Evolutionary conservation across 2,797 vertebrate genomes (phyloP), one percentile per base, ranked within the genome.

Genomic region (Miichthys miiuy): DNA sequence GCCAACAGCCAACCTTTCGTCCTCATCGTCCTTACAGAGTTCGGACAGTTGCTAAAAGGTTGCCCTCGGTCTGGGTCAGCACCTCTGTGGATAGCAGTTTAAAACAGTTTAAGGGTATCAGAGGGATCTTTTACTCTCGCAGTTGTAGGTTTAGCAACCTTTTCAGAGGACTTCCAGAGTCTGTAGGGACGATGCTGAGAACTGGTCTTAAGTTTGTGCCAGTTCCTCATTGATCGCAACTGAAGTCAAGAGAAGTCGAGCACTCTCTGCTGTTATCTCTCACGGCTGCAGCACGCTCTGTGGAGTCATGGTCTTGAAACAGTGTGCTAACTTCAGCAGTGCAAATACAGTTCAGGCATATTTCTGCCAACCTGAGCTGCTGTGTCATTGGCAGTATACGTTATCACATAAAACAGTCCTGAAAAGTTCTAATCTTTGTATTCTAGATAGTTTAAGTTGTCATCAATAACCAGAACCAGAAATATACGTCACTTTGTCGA

Each of bases 31-130:
- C 47, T 38, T 41, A 7, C 48, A 11, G 18, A 42, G 64, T 61
- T 25, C 18, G 38, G 34, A 58, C 41, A 52, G 61, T 30, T 52
- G 83, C 79, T 88, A 86, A 86, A 81, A 81, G 55, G 30, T 51
- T 77, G 21, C 25, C 46, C 57, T 80, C n/a, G 4, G 52, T 75
- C 34, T 56, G 60, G 23, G 71, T 46, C 56, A 34, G 48, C n/a
- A 54, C 74, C 68, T 56, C 55, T 69, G 77, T 21, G 73, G 68
- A 11, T 14, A 9, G 10, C 66, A 62, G 65, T 30, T 67, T 21
- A 46, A 61, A 61, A 42, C 62, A 21, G 41, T 66, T 60, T 60
- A 58, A 14, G 23, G 11, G n/a, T 58, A 1, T 23, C 13, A 16
- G 64, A 54, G 54, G 52, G 16, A 21, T 18, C 8, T 56, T 55